Evolutionary conservation across 35 echinoderm and acorn worm genomes (phyloP).

Genomic region (Diadema setosum): DNA sequence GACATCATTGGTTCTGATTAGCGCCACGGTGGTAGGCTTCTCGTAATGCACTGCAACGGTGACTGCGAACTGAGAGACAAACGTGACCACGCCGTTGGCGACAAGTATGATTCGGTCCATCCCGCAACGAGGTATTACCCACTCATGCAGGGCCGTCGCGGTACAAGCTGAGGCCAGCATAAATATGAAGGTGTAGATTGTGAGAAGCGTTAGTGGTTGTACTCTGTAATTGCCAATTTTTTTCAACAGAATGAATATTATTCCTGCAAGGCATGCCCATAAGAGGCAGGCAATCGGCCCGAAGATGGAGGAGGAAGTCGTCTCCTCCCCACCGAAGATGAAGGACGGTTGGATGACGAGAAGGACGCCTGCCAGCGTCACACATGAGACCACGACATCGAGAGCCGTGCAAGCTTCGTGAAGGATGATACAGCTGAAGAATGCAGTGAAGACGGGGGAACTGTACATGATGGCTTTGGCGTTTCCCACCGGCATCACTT

Average conservation of each 20-base stretch:
- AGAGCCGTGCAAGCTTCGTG: not conserved
- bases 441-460: not conserved
- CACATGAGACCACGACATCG: not conserved
- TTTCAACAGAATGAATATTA: not conserved
- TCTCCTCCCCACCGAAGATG: not conserved
- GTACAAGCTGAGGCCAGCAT: not conserved
- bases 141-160: not conserved
- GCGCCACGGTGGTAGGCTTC: not conserved
- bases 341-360: not conserved
- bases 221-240: not conserved
- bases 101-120: not conserved
- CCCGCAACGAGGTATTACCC: not conserved
- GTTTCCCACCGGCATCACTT: not conserved
- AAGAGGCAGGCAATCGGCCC: not conserved
- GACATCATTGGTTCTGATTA: not conserved
- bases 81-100: not conserved
- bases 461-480: not conserved
- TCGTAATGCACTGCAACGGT: not conserved
- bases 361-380: not conserved
- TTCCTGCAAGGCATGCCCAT: not conserved
- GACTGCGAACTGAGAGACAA: not conserved
- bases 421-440: not conserved
- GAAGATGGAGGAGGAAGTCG: not conserved
- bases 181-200: not conserved
- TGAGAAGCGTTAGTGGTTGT: not conserved